phyloP scores from a whole-genome alignment of 2,113 vertebrate species.

The Larimichthys crocea region DNA sequence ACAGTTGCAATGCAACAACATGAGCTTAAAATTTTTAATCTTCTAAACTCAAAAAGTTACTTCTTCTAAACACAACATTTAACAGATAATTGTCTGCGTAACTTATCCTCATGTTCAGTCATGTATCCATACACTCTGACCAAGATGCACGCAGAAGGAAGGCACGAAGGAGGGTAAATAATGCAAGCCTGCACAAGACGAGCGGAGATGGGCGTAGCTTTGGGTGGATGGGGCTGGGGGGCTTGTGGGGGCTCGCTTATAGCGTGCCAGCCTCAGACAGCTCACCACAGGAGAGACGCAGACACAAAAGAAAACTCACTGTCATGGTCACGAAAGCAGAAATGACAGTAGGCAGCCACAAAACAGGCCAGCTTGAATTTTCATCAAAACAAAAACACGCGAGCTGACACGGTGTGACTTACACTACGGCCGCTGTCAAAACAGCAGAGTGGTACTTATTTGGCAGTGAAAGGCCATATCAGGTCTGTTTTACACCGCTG shows the following conservation, averaged over 20 bases:
- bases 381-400: slow-evolving; percentile 68
- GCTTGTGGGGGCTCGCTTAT: slow-evolving; percentile 67
- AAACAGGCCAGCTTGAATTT: slow-evolving; percentile 59
- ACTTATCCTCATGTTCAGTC: slow-evolving; percentile 16
- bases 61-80: too few relatives aligned
- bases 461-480: slow-evolving; percentile 52
- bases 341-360: slow-evolving; percentile 53
- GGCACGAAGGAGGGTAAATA: slow-evolving; percentile 67
- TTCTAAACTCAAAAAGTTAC: too few relatives aligned
- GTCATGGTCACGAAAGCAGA: slow-evolving; percentile 58
- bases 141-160: slow-evolving; percentile 35
- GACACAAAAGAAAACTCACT: slow-evolving; percentile 63
- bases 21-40: too few relatives aligned
- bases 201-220: slow-evolving; percentile 51
- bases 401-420: slow-evolving; percentile 45
- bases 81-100: not conserved
- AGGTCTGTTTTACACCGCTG: slow-evolving; percentile 45
- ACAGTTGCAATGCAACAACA: not conserved
- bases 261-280: slow-evolving; percentile 77
- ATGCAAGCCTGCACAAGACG: slow-evolving; percentile 74
- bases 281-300: slow-evolving; percentile 65
- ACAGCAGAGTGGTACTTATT: slow-evolving; percentile 1
- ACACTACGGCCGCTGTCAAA: slow-evolving; percentile 54
- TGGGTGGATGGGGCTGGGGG: slow-evolving; percentile 44
- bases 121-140: slow-evolving; percentile 23